Evolutionary conservation across 2,888 invertebrate species (phyloP), one percentile per base, ranked within the genome.

Genomic region (Timema cristinae): DNA sequence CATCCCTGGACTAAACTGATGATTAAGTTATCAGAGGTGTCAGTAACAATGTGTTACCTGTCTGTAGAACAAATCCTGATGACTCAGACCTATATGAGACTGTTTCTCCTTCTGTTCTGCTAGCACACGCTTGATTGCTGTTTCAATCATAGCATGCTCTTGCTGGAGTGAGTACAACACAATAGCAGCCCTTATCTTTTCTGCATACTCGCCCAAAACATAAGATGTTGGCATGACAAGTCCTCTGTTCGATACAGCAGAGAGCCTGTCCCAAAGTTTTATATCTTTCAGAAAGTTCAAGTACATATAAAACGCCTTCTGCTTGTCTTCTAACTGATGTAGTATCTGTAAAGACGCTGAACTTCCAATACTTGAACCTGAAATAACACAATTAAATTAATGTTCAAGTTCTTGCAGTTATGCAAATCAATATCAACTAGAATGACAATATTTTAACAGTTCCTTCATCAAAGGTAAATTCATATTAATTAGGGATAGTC

Each of bases 321-420:
- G 91, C 83, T 97, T 97, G 81, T 96, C 95, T 76, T 91, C 89
- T 71, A 98, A 83, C 81, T 97, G 97, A 75, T 92, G 91, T 1
- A 89, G 83, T 73, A 95, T 89, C 82, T 95, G 93, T 84, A 97
- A 87, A 5, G 96, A 93, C 16, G 88, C 86, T 0, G 92, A 91
- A 79, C 90, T 89, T 73, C 91, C 91, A 50, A 91, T 82, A 68
- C 86, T 82, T 69, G 86, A 16, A 66, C 54, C 69, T 71, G 61
- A n/a, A 67, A 59, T 11, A 49, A 49, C 15, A 67, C 13, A 6
- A n/a, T n/a, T n/a, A n/a, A 67, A 6, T 47, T 49, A 32, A 32
- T 32, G 2, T 32, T 32, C 32, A 32, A 32, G 32, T 32, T 32
- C 32, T 32, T 32, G 32, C 32, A 32, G 32, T 32, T 32, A 32